These are phyloP conservation scores for Drosophila hydei DNA, from an alignment of 1,140 invertebrate species.

Conservation along the genomic window DNA sequence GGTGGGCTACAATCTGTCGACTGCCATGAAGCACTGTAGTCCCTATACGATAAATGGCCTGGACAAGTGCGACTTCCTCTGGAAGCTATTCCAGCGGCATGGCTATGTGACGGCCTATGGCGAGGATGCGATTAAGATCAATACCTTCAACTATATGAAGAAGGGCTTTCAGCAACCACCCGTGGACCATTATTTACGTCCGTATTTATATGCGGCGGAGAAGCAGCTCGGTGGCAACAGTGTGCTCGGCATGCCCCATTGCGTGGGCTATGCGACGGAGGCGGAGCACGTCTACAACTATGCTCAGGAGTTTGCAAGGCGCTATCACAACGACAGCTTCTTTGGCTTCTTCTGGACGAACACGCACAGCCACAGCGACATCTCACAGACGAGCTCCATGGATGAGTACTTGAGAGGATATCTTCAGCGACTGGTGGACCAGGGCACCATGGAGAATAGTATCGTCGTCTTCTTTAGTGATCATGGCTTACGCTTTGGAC, in stretches of 20 bases:
- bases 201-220: constrained; percentile 89
- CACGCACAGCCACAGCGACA: constrained; percentile 90
- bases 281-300: constrained; percentile 86
- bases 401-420: constrained; percentile 87
- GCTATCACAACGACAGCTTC: constrained; percentile 86
- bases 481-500: constrained; percentile 95
- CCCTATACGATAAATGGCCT: constrained; percentile 84
- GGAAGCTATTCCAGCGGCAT: constrained; percentile 89
- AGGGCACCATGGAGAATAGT: constrained; percentile 87
- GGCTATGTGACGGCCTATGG: constrained; percentile 91
- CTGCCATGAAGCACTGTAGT: constrained; percentile 85
- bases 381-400: constrained; percentile 89
- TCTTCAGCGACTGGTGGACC: constrained; percentile 86
- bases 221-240: constrained; percentile 84
- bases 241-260: constrained; percentile 84
- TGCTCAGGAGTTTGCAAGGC: constrained; percentile 86
- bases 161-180: constrained; percentile 91
- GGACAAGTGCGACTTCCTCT: constrained; percentile 90
- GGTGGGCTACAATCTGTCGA: constrained; percentile 86
- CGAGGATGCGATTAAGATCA: constrained; percentile 90
- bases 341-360: constrained; percentile 93
- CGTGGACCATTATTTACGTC: constrained; percentile 92
- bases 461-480: constrained; percentile 94
- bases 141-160: constrained; percentile 92
- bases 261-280: constrained; percentile 86